Conservation (phyloP, 2,113 vertebrate genomes). For the Lathamus discolor region DNA sequence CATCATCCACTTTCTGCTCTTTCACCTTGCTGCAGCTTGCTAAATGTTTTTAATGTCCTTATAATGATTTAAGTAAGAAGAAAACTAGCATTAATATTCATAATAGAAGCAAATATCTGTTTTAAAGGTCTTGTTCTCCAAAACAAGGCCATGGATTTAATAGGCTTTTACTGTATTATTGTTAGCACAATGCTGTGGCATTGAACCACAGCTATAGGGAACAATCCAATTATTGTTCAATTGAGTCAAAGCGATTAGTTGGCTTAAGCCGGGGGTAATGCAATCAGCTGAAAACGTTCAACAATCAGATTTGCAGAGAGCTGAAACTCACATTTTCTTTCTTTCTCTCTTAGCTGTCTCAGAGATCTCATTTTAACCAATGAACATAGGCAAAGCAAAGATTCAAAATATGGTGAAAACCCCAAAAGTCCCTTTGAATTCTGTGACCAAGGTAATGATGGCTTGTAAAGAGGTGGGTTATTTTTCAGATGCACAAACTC, state of each 20-base stretch:
- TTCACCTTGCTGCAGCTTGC: neutral
- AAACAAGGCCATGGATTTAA: slow-evolving; percentile 25
- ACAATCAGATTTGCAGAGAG: slow-evolving; percentile 1
- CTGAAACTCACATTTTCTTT: neutral
- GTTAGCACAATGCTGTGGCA: neutral
- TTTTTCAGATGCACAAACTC: neutral
- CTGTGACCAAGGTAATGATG: neutral
- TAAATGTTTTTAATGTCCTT: neutral
- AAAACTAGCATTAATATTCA: neutral
- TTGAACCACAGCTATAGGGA: slow-evolving; percentile 37
- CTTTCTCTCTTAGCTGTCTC: neutral
- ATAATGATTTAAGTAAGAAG: neutral
- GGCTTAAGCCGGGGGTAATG: slow-evolving; percentile 12
- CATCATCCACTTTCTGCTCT: neutral
- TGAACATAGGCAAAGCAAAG: neutral
- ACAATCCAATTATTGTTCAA: slow-evolving; percentile 39
- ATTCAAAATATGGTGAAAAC: neutral
- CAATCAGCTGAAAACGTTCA: slow-evolving; percentile 21
- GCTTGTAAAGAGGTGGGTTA: neutral
- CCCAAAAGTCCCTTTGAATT: neutral
- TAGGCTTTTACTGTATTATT: slow-evolving; percentile 29
- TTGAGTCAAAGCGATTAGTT: slow-evolving; percentile 26
- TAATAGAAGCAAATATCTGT: neutral
- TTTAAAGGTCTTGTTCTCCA: neutral
- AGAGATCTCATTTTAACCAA: neutral